phyloP scores from a whole-genome alignment of 2,113 vertebrate genomes.

The Nothocercus nigrocapillus region DNA sequence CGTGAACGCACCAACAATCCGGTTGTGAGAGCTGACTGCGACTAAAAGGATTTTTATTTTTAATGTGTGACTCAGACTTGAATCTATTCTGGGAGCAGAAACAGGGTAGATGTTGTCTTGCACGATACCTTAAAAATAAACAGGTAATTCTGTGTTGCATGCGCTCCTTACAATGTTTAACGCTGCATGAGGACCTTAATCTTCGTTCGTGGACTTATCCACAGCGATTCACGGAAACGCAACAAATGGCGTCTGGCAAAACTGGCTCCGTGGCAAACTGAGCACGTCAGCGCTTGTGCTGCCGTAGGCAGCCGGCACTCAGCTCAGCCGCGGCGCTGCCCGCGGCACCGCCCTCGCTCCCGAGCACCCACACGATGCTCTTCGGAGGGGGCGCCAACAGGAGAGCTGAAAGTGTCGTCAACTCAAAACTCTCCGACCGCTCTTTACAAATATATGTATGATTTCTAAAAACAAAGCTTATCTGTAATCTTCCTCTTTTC shows the following conservation, averaged over 20 bases:
- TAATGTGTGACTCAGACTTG: not conserved
- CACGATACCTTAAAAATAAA: not conserved
- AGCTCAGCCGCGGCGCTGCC: not conserved
- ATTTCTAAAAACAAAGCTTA: not conserved
- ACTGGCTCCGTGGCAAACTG: not conserved
- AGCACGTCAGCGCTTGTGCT: not conserved
- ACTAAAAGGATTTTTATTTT: not conserved
- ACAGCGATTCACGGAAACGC: not conserved
- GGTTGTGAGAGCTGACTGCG: not conserved
- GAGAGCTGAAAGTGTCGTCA: not conserved
- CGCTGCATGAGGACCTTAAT: not conserved
- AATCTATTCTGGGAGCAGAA: not conserved
- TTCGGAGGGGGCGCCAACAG: not conserved
- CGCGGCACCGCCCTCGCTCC: not conserved
- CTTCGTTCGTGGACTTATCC: not conserved
- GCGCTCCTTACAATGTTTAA: not conserved
- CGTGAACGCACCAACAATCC: not conserved
- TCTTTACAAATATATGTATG: conserved; percentile 1
- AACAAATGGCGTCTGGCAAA: not conserved
- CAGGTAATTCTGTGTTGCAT: not conserved
- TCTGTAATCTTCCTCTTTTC: not conserved
- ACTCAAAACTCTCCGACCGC: not conserved
- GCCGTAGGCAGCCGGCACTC: not conserved
- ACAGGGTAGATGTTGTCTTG: not conserved
- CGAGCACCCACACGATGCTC: not conserved